Base-by-base conservation (phyloP, 2,888 invertebrate species). In the Conops quadrifasciatus region DNA sequence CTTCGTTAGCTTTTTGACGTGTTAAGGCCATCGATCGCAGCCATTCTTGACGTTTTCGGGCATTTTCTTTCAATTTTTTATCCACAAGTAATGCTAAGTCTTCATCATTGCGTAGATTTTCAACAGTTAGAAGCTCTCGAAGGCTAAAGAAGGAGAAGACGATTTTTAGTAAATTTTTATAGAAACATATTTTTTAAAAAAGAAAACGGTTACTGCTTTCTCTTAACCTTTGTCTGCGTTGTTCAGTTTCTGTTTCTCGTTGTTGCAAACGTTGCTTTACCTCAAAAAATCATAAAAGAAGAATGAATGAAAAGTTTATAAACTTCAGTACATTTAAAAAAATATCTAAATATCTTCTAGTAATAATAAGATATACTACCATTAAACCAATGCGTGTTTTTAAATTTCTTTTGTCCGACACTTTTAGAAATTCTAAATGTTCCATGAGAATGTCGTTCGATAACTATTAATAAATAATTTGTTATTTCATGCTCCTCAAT, bases 371-470 rank as follows among this genome's bases (percentile, higher is more conserved):
- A 15, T 21, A 15, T 7, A 11, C 56, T 68, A 77, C 78, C 76
- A 73, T 70, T 47, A 71, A 73, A 56, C 63, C 67, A 71, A 78
- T 74, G 30, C 71, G 71, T 59, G 16, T 72, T 73, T 74, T 74
- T 47, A 76, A 68, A 72, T 75, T 73, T 56, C 74, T 73, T 43
- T 66, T 68, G 30, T 75, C 71, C 13, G 78, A 76, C 30, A 59
- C 72, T 21, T 74, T 62, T 7, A 76, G 65, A 64, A 78, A 78
- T 67, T 78, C 72, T 5, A 77, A 74, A 21, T 72, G 19, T 59
- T 78, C 76, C 78, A 78, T 78, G 70, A 56, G 26, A 13, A 36
- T 64, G 66, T 19, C 19, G 2, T 53, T 53, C 1, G 11, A 53
- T 53, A 21, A 21, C 53, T 21, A 19, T 21, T 9, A 21, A 53